phyloP scores from a whole-genome alignment of 2,797 vertebrate genomes.

The Acridotheres tristis region DNA sequence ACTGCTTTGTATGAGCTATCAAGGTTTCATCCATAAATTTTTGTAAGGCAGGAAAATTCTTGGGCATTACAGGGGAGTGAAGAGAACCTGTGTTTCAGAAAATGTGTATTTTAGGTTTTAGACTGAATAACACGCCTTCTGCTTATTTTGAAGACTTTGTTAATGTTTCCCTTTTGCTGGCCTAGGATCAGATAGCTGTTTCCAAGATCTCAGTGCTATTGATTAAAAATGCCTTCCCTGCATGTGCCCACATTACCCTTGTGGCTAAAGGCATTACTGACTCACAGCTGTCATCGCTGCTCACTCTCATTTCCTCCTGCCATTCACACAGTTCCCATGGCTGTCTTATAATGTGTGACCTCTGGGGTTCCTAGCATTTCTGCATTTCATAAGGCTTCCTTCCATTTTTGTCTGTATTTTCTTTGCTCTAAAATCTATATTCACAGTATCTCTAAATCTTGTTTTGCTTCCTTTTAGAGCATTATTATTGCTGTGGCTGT shows the following conservation, averaged over 20 bases:
- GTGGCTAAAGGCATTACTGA: not conserved
- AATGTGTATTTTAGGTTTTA: not conserved
- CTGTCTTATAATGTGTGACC: not conserved
- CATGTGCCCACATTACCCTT: not conserved
- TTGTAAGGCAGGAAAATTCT: not conserved
- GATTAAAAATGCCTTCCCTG: not conserved
- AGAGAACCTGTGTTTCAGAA: not conserved
- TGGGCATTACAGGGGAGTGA: fast-evolving
- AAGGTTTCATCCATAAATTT: not conserved
- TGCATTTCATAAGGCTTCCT: not conserved
- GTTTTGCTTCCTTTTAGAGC: not conserved
- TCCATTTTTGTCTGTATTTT: not conserved
- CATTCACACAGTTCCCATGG: not conserved
- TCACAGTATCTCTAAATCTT: not conserved
- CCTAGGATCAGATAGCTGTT: not conserved
- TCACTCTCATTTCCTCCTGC: not conserved
- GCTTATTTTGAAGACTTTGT: not conserved
- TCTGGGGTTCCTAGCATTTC: not conserved
- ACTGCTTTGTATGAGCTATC: not conserved
- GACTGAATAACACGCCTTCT: not conserved
- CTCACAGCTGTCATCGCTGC: not conserved
- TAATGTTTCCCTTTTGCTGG: not conserved
- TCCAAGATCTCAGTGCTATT: not conserved
- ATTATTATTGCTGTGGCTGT: not conserved
- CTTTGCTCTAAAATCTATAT: not conserved